A percentile compares a stretch with the other conserved stretches of the same genome.
phyloP scores from a whole-genome alignment of 53 echinoderm and acorn worm species.

The Arbacia lixula region DNA sequence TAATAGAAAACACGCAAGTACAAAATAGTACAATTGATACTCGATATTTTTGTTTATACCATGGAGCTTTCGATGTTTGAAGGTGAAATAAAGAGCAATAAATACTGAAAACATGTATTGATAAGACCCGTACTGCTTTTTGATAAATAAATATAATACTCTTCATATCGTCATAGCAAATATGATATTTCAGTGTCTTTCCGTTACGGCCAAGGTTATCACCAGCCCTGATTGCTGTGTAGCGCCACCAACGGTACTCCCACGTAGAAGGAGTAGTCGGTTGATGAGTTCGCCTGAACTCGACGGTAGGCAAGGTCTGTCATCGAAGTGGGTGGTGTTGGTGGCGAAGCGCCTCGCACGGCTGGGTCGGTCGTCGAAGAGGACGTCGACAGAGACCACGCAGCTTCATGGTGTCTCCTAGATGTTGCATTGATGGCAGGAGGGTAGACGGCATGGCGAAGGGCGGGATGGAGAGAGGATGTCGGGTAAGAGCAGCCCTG shows the following conservation, averaged over 20 bases:
- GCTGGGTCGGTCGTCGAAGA: not conserved
- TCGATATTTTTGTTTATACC: too few relatives aligned
- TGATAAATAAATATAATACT: not conserved
- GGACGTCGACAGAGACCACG: not conserved
- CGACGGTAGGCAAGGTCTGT: not conserved
- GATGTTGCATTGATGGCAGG: not conserved
- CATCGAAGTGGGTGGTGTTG: not conserved
- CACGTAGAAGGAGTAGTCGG: slow-evolving; percentile 11
- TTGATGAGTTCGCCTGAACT: too few relatives aligned
- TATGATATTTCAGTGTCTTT: not conserved
- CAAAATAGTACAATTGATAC: too few relatives aligned
- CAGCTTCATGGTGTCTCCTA: not conserved
- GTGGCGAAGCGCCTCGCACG: not conserved
- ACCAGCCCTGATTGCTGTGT: too few relatives aligned
- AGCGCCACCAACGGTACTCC: slow-evolving; percentile 8
- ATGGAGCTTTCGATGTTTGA: too few relatives aligned
- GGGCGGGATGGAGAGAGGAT: not conserved
- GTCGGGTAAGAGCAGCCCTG: slow-evolving; percentile 3
- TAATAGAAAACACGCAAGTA: not conserved
- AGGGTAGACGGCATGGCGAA: not conserved
- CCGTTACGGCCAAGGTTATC: not conserved
- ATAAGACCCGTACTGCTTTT: too few relatives aligned
- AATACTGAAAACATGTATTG: too few relatives aligned
- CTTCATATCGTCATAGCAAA: not conserved
- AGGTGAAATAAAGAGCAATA: too few relatives aligned